Evolutionary conservation across 2,888 invertebrate genomes (phyloP).

Genomic region (Dynastes hyllus): DNA sequence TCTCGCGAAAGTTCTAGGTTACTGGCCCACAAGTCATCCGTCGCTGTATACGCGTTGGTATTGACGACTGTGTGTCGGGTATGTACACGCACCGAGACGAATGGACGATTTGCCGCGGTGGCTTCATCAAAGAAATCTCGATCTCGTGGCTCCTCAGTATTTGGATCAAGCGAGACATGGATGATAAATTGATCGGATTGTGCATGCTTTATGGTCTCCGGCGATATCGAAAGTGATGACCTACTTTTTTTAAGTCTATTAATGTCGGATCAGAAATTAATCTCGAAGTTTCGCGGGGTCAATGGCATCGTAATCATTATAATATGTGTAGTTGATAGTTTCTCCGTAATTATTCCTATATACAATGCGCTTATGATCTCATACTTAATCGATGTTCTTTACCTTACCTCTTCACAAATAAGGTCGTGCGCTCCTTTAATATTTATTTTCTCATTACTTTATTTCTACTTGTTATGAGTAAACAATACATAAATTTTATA

Average conservation of each 20-base stretch:
- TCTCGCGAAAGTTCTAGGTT: constrained; percentile 47
- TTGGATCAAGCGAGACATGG: constrained; percentile 4
- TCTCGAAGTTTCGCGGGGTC: background rate
- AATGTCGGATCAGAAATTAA: background rate
- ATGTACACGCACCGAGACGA: constrained; percentile 23
- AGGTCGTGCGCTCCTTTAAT: no score
- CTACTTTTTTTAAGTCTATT: constrained; percentile 16
- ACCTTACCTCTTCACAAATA: no score
- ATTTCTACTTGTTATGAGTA: no score
- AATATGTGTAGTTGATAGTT: constrained; percentile 5
- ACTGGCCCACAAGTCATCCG: constrained; percentile 32
- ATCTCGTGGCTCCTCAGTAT: constrained; percentile 11
- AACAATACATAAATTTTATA: no score
- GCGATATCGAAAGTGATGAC: constrained; percentile 42
- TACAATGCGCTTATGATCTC: constrained; percentile 1
- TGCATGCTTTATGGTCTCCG: background rate
- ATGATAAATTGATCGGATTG: constrained; percentile 36
- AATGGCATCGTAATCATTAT: background rate
- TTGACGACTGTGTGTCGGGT: background rate
- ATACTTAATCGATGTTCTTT: constrained; percentile 1
- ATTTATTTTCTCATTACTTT: no score
- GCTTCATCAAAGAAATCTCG: constrained; percentile 29
- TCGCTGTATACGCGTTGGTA: constrained; percentile 1
- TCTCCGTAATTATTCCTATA: background rate
- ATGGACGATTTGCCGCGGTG: constrained; percentile 8